A percentile compares a stretch with the other conserved stretches of the same genome.
phyloP scores from a whole-genome alignment of 2,797 vertebrate species.

The Manis javanica region DNA sequence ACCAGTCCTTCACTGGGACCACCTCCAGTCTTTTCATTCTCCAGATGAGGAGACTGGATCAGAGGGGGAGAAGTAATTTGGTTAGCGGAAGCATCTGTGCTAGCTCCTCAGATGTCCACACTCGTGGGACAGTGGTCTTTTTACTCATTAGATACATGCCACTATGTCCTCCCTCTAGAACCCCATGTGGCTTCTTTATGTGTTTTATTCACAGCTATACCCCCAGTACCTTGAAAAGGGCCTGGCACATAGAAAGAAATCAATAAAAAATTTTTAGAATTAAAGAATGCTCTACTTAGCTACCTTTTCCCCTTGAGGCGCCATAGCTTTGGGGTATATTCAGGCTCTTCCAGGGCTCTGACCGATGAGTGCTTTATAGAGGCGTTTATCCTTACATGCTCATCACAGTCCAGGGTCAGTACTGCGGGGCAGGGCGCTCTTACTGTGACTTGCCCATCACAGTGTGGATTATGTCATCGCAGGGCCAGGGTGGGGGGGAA shows the following conservation, averaged over 20 bases:
- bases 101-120: neutral
- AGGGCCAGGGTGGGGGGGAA: neutral
- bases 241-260: neutral
- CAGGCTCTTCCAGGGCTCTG: neutral
- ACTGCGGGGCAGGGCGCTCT: neutral
- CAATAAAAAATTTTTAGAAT: neutral
- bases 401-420: neutral
- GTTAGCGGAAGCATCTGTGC: neutral
- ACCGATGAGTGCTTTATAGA: neutral
- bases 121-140: neutral
- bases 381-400: neutral
- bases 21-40: neutral
- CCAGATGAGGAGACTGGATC: neutral
- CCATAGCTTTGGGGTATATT: too few relatives aligned
- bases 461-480: rapidly evolving
- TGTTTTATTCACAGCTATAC: neutral
- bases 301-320: neutral
- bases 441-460: neutral
- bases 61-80: neutral
- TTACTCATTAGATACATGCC: neutral
- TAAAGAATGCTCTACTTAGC: neutral
- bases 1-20: neutral
- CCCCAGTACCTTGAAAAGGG: neutral
- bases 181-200: neutral
- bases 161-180: neutral